Base-by-base conservation (phyloP, 2,888 invertebrate species). In the Chrysopilus asiliformis region DNA sequence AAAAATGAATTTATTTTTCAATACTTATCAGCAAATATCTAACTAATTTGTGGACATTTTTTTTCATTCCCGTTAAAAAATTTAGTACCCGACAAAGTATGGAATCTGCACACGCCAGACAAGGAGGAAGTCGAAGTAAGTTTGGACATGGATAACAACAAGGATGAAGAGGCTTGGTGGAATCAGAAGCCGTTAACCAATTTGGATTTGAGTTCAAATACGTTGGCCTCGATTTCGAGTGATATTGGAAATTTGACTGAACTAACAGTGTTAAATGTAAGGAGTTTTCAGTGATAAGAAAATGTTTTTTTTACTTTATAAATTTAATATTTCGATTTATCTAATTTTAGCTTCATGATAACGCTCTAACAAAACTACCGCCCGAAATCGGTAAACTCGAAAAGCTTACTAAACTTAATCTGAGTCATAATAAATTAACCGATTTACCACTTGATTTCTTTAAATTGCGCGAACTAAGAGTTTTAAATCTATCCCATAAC, bases 281-380 rank as follows among this genome's bases (percentile, higher is more conserved):
- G 55, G 44, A 13, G 10, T 8, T 8, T 10, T 22, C 7, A 22
- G 22, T 22, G 22, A 7, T 22, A 22, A 22, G 10, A 22, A 22
- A 22, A 22, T 22, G 22, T 22, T 22, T 10, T 22, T 22, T 8
- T 22, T 22, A 22, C 22, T 22, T 22, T 22, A 22, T 22, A 10
- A 8, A 10, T 8, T 8, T 22, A 22, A 22, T 8, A 22, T 8
- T 22, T n/a, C n/a, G 45, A 55, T 55, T 45, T 49, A 39, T n/a
- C n/a, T n/a, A n/a, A n/a, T 55, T 60, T 29, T 57, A 90, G 87
- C 67, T 89, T 32, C 85, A 89, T 63, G 83, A 87, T 59, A 91
- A 93, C 67, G 74, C 75, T 31, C 59, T 93, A 51, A 68, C 68
- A 45, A 64, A 62, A 33, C 58, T 91, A 43, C 89, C 91, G 6